These are phyloP conservation scores for Lepidurus couesii DNA, from an alignment of 1,140 invertebrate genomes.

Conservation along the genomic window DNA sequence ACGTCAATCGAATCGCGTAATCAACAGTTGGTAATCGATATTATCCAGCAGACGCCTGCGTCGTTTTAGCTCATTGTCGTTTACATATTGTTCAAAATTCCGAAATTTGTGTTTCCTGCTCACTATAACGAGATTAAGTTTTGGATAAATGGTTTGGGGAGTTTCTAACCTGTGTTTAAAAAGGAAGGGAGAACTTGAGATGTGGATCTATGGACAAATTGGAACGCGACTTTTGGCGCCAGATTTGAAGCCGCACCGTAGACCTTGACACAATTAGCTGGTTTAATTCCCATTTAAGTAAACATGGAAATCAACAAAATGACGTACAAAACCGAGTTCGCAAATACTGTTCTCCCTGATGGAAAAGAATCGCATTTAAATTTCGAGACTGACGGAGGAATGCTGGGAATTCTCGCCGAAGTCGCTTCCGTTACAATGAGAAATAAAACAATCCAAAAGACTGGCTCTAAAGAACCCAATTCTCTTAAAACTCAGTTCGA, in stretches of 20 bases:
- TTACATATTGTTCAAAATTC: neutral
- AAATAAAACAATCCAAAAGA: slow-evolving; percentile 42
- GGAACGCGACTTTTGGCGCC: too few species aligned
- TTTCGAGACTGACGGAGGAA: slow-evolving; percentile 1
- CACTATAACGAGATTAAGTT: neutral
- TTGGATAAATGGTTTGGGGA: neutral
- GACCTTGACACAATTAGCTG: too few species aligned
- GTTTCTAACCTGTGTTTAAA: slow-evolving; percentile 5
- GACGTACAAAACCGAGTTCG: too few species aligned
- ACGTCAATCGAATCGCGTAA: neutral
- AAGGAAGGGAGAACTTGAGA: neutral
- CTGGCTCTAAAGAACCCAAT: slow-evolving; percentile 33
- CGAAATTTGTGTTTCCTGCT: too few species aligned
- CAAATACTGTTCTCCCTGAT: neutral
- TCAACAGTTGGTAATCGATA: neutral
- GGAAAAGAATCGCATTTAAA: neutral
- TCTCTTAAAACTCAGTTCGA: slow-evolving; percentile 48
- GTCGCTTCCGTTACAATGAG: slow-evolving; percentile 50
- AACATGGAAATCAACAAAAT: neutral
- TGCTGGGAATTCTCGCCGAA: slow-evolving; percentile 51
- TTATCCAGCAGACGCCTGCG: neutral
- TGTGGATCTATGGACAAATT: too few species aligned
- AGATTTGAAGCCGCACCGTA: too few species aligned
- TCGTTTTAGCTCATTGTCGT: neutral
- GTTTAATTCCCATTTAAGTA: neutral